Conservation (phyloP, 1,140 invertebrate species). For the Anoplophora glabripennis region DNA sequence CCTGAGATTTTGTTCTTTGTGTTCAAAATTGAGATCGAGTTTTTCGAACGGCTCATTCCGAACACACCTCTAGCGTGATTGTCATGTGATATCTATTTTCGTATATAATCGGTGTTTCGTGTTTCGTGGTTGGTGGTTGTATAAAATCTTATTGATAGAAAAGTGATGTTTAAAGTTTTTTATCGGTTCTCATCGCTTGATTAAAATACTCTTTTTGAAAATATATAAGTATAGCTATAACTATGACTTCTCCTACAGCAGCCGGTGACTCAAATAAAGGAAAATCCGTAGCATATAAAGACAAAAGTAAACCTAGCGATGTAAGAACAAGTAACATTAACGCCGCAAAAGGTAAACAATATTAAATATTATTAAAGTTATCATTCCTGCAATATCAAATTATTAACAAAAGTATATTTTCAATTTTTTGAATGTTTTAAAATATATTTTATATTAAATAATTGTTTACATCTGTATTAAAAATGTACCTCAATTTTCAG, state of each 20-base stretch:
- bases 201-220: conserved; percentile 3
- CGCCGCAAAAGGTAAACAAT: conserved; percentile 89
- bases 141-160: too few relatives aligned
- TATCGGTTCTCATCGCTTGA: background rate
- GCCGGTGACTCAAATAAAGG: conserved; percentile 46
- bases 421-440: too few relatives aligned
- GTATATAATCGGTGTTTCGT: too few relatives aligned
- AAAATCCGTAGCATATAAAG: conserved; percentile 63
- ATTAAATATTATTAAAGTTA: background rate
- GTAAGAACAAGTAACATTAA: conserved; percentile 94
- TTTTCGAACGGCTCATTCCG: too few relatives aligned
- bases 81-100: too few relatives aligned
- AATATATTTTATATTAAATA: background rate
- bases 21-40: too few relatives aligned
- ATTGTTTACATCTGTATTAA: background rate
- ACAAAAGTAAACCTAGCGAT: conserved; percentile 92
- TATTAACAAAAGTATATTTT: too few relatives aligned
- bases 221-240: conserved; percentile 19
- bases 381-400: too few relatives aligned
- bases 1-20: too few relatives aligned
- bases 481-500: conserved; percentile 57
- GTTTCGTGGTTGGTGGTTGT: too few relatives aligned
- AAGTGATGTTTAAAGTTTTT: background rate
- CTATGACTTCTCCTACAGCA: conserved; percentile 46
- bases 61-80: too few relatives aligned